Base-by-base conservation (phyloP, 1,140 invertebrate genomes). In the Trichoplusia ni region DNA sequence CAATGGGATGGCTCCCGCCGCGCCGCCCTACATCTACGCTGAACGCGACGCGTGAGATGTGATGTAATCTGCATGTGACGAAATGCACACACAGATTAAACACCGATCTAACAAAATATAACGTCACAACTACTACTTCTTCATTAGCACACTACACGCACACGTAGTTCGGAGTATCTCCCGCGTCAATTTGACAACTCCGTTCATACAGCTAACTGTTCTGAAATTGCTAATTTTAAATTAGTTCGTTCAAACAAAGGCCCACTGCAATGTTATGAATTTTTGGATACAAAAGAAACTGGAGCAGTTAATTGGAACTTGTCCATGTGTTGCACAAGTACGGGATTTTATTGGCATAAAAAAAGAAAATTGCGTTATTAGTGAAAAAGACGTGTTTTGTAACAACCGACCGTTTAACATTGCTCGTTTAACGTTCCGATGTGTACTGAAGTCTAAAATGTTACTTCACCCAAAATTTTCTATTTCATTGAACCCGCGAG, bases 41-140 rank as follows among this genome's bases (percentile, higher is more conserved):
- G 46, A 56, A 62, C 71, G 64, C 73, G 69, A 61, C 56, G 46
- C 67, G 64, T 53, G 64, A 69, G 66, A 75, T 77, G 76, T 88
- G 82, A 89, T 86, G 82, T 89, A 86, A 89, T 83, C 67, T 75
- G 64, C 77, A 80, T 84, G 76, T 86, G 85, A 88, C 81, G 82
- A 80, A 77, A 80, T 66, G 42, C 66, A 75, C 67, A 58, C 42
- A 72, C 64, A 75, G 71, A 77, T 81, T 76, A 77, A 53, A 75
- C n/a, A 40, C 16, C 69, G 65, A 73, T 80, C 71, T 75, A 73
- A 77, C 76, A n/a, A n/a, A n/a, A n/a, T 49, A 75, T 69, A 64
- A 69, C 73, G 74, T 83, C 75, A 77, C 69, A 56, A 37, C 64
- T 18, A 58, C 29, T 29, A 29, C 51, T 23, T 25, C 25, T 25